Base-by-base conservation (phyloP, 2,888 invertebrate species). In the Platypus cylindrus region DNA sequence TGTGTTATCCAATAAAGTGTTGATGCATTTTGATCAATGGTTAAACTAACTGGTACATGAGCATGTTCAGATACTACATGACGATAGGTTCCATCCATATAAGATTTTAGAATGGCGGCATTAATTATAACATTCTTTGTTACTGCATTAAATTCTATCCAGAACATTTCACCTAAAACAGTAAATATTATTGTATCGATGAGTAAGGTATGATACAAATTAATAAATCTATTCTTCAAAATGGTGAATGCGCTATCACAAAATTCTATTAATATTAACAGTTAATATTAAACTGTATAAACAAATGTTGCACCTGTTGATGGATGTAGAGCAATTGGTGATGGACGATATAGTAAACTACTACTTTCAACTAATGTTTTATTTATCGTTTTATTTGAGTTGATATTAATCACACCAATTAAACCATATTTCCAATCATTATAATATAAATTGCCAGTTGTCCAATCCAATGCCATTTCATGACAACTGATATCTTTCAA, bases 381-480 rank as follows among this genome's bases (percentile, higher is more conserved):
- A 5, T 67, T 58, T 37, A 68, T 60, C 31, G 63, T 64, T 23
- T 71, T 60, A 50, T 73, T 70, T 17, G 66, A 65, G 38, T 85
- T 14, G n/a, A 27, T 55, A 20, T 70, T 72, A 27, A 79, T 73
- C 20, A 81, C 84, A 49, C 73, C 45, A 12, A 41, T 35, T 8
- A 31, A 12, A 2, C 34, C 31, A 8, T 74, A 63, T 34, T 73
- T 74, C 56, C 75, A 75, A 60, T 82, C 83, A 32, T 82, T 80
- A 83, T 86, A 89, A 64, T 83, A 91, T 37, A 91, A 58, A 63
- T 87, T 85, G 37, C 69, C 60, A 37, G 78, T 78, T 54, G 85
- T 70, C 83, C 84, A 86, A 62, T 91, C 90, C 36, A 85, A 71
- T 22, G 86, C 85, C 43, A 90, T 58, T 3, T 82, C 81, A 50